Evolutionary conservation across 2,113 vertebrate genomes (phyloP).

Genomic region (Ameiurus melas): DNA sequence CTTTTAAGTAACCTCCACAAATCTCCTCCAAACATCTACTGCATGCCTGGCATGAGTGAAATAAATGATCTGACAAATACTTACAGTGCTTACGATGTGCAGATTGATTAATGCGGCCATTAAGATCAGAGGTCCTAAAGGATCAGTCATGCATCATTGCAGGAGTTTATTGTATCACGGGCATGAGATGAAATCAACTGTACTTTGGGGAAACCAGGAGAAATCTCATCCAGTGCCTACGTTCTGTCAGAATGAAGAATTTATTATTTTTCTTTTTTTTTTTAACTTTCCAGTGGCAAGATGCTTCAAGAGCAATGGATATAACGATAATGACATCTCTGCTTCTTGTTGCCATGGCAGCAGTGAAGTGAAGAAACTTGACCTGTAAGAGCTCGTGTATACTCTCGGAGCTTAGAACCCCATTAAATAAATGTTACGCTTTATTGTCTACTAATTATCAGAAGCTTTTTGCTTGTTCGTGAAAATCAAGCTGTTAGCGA

Average conservation of each 20-base stretch:
- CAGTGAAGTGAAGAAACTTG: slow-evolving; percentile 2
- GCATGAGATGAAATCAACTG: slow-evolving; percentile 16
- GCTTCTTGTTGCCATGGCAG: slow-evolving; percentile 34
- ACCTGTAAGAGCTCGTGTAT: not conserved
- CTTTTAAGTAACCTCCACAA: not conserved
- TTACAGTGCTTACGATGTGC: not conserved
- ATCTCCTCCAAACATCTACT: not conserved
- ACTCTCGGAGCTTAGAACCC: not conserved
- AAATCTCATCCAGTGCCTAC: slow-evolving; percentile 5
- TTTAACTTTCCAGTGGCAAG: not conserved
- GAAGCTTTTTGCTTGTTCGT: not conserved
- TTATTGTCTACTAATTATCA: too few relatives aligned
- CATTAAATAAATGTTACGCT: not conserved
- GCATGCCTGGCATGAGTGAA: not conserved
- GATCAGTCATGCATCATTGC: slow-evolving; percentile 15
- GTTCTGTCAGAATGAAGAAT: slow-evolving; percentile 8
- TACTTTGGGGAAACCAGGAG: not conserved
- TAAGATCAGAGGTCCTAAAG: not conserved
- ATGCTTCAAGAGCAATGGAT: slow-evolving; percentile 9
- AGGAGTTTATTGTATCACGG: slow-evolving; percentile 4
- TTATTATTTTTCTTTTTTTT: not conserved
- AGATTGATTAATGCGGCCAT: slow-evolving; percentile 13
- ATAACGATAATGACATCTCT: slow-evolving; percentile 45
- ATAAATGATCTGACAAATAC: slow-evolving; percentile 14
- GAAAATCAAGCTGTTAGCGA: not conserved